Conservation (phyloP, 2,113 vertebrate genomes). For the Sula dactylatra region DNA sequence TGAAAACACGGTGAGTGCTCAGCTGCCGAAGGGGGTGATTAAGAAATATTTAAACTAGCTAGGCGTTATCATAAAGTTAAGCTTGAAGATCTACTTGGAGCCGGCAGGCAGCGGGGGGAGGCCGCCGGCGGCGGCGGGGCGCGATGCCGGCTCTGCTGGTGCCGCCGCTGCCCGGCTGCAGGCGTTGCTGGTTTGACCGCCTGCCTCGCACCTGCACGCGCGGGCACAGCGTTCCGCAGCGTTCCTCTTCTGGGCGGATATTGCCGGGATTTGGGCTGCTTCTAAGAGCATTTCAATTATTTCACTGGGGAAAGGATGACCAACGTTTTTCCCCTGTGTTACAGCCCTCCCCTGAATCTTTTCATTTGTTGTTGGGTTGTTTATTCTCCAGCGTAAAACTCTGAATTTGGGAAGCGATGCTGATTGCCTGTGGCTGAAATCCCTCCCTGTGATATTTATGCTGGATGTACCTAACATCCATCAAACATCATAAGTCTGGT, state of each 20-base stretch:
- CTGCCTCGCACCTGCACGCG: too few species aligned
- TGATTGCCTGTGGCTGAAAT: neutral
- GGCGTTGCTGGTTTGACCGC: neutral
- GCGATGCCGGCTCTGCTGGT: neutral
- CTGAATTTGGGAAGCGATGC: neutral
- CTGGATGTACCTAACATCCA: neutral
- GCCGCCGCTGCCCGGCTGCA: neutral
- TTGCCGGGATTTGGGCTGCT: neutral
- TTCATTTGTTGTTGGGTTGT: neutral
- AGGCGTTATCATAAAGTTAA: neutral
- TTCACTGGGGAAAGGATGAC: neutral
- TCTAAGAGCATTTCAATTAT: neutral
- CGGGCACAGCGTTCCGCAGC: too few species aligned
- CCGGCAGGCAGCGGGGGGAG: neutral
- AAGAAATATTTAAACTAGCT: neutral
- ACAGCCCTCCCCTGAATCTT: neutral
- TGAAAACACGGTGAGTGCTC: accelerated
- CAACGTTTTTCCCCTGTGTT: neutral
- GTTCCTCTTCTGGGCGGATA: neutral
- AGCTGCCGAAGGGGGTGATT: neutral
- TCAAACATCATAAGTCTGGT: neutral
- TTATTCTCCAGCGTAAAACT: neutral
- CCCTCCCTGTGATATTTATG: neutral
- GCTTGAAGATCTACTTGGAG: neutral
- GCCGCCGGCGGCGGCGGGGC: accelerated